phyloP scores from a whole-genome alignment of 2,797 vertebrate species.

The Sebastes paucispinis region DNA sequence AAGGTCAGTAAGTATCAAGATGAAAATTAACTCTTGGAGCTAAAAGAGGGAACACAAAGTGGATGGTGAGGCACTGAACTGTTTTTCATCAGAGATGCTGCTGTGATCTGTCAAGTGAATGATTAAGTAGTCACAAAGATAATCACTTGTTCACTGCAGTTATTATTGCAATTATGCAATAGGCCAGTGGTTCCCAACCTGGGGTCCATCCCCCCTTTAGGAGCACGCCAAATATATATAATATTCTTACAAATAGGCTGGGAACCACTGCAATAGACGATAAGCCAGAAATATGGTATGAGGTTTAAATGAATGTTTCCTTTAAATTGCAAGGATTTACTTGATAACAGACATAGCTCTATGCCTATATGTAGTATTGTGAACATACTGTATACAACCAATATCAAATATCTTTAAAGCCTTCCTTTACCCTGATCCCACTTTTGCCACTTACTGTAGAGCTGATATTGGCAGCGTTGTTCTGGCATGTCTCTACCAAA shows the following conservation, averaged over 20 bases:
- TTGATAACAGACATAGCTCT: background rate
- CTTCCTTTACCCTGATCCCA: background rate
- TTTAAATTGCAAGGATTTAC: background rate
- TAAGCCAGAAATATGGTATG: background rate
- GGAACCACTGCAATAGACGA: background rate
- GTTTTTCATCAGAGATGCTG: slow-evolving; percentile 4
- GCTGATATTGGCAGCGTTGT: slow-evolving; percentile 23
- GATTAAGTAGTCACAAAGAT: background rate
- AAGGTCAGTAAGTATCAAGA: background rate
- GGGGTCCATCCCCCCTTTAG: no score
- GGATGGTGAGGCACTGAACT: slow-evolving; percentile 29
- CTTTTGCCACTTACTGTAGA: slow-evolving; percentile 18
- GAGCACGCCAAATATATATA: no score
- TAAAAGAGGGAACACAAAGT: background rate
- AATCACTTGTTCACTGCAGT: background rate
- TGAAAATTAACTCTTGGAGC: slow-evolving; percentile 18
- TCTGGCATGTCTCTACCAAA: slow-evolving; percentile 62
- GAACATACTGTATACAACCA: background rate
- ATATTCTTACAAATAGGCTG: no score
- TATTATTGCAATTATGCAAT: background rate
- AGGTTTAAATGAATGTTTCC: background rate
- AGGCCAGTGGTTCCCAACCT: background rate
- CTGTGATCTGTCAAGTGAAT: background rate
- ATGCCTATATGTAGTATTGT: background rate
- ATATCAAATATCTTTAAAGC: slow-evolving; percentile 2